Evolutionary conservation across 2,888 invertebrate species (phyloP).

Genomic region (Athetis lepigone): DNA sequence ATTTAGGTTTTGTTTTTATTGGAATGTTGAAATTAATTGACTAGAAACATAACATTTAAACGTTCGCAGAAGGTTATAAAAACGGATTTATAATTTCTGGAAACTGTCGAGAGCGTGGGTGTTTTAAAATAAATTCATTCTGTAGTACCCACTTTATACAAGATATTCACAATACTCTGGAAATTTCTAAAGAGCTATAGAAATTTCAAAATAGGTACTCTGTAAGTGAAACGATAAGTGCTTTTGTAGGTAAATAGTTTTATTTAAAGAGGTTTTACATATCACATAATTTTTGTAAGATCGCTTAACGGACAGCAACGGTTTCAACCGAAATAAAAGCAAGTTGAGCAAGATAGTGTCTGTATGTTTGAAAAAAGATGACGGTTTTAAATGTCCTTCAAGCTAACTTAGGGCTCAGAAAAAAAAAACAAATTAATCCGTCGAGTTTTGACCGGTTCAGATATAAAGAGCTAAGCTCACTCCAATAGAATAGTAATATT

Average conservation of each 20-base stretch:
- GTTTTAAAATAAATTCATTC: background rate
- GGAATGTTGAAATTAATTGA: too few species aligned
- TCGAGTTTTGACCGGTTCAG: conserved; percentile 41
- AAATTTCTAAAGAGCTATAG: too few species aligned
- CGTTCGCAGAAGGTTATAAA: background rate
- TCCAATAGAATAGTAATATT: conserved; percentile 34
- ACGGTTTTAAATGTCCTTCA: conserved; percentile 40
- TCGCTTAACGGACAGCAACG: conserved; percentile 11
- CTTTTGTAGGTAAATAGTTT: too few species aligned
- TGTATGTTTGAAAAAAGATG: conserved; percentile 16
- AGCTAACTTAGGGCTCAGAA: conserved; percentile 5
- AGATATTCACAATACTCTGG: too few species aligned
- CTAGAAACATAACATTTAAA: background rate
- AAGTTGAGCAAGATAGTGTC: background rate
- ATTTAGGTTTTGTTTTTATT: too few species aligned
- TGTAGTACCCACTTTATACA: too few species aligned
- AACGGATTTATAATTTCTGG: background rate
- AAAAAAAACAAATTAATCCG: conserved; percentile 20
- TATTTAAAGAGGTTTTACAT: too few species aligned
- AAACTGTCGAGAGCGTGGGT: background rate
- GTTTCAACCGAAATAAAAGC: conserved; percentile 28
- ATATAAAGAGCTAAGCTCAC: conserved; percentile 27
- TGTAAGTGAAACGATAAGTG: too few species aligned
- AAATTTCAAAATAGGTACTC: too few species aligned
- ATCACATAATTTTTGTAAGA: conserved; percentile 2